A percentile compares a stretch with the other conserved stretches of the same genome.
phyloP scores from a whole-genome alignment of 2,888 invertebrate genomes.

The Diadegma fenestrale region DNA sequence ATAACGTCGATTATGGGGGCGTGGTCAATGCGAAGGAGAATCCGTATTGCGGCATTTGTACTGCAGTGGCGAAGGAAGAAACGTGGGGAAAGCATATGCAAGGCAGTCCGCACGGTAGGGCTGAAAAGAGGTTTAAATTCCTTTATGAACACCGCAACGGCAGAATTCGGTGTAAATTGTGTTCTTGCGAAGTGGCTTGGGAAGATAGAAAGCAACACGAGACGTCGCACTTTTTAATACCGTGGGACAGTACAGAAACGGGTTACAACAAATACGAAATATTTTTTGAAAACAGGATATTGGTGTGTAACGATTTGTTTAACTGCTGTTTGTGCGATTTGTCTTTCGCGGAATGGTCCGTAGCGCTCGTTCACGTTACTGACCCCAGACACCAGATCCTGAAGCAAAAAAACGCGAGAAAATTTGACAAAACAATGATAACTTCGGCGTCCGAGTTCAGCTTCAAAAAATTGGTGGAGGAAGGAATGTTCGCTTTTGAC shows the following conservation, averaged over 20 bases:
- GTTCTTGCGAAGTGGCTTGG: neutral
- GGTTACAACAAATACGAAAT: conserved; percentile 33
- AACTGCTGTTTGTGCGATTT: conserved; percentile 6
- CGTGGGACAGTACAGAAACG: conserved; percentile 11
- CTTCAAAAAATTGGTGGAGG: conserved; percentile 10
- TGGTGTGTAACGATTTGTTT: neutral
- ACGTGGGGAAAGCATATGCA: neutral
- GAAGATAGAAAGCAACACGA: neutral
- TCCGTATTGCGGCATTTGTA: neutral
- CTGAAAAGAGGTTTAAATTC: neutral
- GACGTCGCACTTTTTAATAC: neutral
- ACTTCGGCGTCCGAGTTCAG: neutral
- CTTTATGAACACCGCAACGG: neutral
- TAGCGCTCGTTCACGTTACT: conserved; percentile 12
- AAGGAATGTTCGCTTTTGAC: conserved; percentile 7
- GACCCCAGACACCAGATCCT: conserved; percentile 1
- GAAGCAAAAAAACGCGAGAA: neutral
- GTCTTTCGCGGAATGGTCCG: conserved; percentile 5
- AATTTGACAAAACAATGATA: neutral
- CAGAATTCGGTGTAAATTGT: neutral
- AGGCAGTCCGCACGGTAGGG: neutral
- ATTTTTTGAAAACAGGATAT: conserved; percentile 23
- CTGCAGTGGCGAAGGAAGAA: neutral
- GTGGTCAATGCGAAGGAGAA: neutral
- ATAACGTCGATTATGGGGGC: neutral